phyloP scores from a whole-genome alignment of 2,113 vertebrate genomes.

The Calonectris borealis region DNA sequence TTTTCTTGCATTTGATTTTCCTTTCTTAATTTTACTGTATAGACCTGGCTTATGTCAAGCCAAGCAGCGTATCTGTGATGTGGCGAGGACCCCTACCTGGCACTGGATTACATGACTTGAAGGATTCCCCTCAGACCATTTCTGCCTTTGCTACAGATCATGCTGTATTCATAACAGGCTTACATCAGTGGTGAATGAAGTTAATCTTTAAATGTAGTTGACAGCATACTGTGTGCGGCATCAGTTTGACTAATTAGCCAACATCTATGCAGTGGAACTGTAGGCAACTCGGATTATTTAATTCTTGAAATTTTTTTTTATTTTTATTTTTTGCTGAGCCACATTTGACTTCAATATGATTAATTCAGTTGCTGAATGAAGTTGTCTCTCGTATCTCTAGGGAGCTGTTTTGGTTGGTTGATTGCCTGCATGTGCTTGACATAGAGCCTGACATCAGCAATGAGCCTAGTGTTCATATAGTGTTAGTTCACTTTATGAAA shows the following conservation, averaged over 20 bases:
- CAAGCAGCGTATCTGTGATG: background rate
- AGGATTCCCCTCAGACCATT: background rate
- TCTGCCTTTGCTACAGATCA: background rate
- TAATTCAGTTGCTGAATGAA: background rate
- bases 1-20: background rate
- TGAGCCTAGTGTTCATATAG: background rate
- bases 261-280: background rate
- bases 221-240: background rate
- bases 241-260: background rate
- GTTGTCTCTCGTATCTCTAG: background rate
- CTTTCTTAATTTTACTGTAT: background rate
- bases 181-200: background rate
- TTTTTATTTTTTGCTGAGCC: background rate
- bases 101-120: background rate
- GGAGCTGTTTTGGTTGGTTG: background rate
- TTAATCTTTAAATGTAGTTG: background rate
- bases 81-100: background rate
- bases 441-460: accelerated
- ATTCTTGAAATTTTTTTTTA: background rate
- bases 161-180: background rate
- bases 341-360: background rate
- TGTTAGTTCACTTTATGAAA: background rate
- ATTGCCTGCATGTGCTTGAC: background rate
- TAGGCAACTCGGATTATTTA: background rate
- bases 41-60: background rate